Conservation (phyloP, 2,888 invertebrate genomes). For the Seladonia tumulorum region DNA sequence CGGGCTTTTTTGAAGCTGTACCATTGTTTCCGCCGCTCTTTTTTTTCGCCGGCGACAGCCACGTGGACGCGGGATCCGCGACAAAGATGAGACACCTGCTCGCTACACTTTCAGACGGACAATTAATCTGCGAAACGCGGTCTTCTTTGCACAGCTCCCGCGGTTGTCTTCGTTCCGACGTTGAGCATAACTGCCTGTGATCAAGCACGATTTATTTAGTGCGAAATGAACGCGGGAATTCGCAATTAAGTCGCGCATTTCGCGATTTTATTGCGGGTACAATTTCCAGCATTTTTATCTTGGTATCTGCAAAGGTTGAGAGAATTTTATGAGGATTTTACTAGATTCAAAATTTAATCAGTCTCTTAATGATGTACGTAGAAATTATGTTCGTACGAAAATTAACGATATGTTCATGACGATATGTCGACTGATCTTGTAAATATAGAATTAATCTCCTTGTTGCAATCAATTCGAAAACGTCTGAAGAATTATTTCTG, state of each 20-base stretch:
- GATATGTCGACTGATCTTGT: no score
- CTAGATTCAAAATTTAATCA: no score
- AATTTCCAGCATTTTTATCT: not conserved
- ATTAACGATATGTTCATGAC: no score
- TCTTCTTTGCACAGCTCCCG: not conserved
- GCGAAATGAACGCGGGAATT: not conserved
- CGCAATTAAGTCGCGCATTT: not conserved
- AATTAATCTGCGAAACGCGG: slow-evolving; percentile 18
- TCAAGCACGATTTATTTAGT: not conserved
- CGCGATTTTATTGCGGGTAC: not conserved
- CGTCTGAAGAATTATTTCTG: no score
- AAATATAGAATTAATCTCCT: no score
- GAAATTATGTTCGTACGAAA: no score
- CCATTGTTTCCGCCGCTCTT: slow-evolving; percentile 1
- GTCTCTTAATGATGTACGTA: no score
- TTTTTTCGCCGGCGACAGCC: not conserved
- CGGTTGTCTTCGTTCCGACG: not conserved
- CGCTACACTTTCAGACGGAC: not conserved
- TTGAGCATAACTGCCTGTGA: not conserved
- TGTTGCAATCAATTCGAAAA: no score
- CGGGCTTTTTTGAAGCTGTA: slow-evolving; percentile 2
- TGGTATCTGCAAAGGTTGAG: not conserved
- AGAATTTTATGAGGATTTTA: not conserved
- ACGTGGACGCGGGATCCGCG: not conserved
- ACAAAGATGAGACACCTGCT: not conserved